These are phyloP conservation scores for Ctenicera cuprea DNA, from an alignment of 2,888 invertebrate species.

Conservation along the genomic window DNA sequence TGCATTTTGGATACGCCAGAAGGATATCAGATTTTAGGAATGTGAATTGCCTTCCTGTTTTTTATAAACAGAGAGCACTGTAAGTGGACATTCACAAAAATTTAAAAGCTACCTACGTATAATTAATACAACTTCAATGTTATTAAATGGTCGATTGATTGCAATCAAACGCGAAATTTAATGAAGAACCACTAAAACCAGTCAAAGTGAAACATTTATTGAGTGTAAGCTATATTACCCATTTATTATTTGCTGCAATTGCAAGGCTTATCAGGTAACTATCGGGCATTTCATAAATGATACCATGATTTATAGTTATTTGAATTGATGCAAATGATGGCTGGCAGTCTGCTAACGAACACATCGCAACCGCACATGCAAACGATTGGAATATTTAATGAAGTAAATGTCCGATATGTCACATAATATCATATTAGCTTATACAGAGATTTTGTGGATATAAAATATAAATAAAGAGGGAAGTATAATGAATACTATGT, in stretches of 20 bases:
- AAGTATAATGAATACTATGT: too few relatives aligned
- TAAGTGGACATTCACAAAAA: neutral
- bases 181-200: conserved; percentile 30
- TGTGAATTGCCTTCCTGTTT: conserved; percentile 1
- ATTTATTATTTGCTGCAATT: conserved; percentile 30
- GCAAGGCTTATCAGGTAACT: conserved; percentile 41
- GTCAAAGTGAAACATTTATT: conserved; percentile 30
- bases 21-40: conserved; percentile 28
- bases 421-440: too few relatives aligned
- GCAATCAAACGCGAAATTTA: conserved; percentile 16
- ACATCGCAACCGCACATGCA: conserved; percentile 29
- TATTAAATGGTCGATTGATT: conserved; percentile 15
- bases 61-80: neutral
- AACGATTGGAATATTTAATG: conserved; percentile 38
- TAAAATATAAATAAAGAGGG: too few relatives aligned
- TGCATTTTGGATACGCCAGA: conserved; percentile 32
- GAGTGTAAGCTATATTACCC: conserved; percentile 18
- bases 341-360: conserved; percentile 41
- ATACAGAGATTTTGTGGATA: too few relatives aligned
- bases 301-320: conserved; percentile 39
- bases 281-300: conserved; percentile 26
- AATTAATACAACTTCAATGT: neutral
- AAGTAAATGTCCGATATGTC: neutral
- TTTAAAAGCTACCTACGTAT: too few relatives aligned
- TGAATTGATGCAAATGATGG: conserved; percentile 46